Conservation (phyloP, 2,113 vertebrate genomes). For the Microcebus ravelobensis region DNA sequence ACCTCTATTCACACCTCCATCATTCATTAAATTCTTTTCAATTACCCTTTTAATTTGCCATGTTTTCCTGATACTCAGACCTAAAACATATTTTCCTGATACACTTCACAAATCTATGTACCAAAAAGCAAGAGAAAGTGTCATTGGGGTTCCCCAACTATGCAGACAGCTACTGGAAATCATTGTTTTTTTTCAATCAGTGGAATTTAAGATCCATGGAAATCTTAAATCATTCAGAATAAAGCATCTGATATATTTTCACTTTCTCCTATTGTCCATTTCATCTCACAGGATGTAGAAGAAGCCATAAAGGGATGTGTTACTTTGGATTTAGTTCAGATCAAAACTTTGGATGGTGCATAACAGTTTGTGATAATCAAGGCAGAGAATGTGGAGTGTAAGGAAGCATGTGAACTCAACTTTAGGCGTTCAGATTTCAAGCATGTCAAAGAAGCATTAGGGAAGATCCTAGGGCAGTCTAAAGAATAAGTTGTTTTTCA, state of each 20-base stretch:
- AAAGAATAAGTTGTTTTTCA: background rate
- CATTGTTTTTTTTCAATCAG: background rate
- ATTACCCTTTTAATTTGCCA: background rate
- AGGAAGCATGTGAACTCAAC: background rate
- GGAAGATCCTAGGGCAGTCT: background rate
- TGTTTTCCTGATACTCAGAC: background rate
- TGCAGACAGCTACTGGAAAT: background rate
- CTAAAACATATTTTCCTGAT: background rate
- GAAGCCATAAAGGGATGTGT: background rate
- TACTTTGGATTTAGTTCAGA: background rate
- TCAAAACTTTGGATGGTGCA: background rate
- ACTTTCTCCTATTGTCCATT: background rate
- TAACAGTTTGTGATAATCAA: constrained; percentile 12
- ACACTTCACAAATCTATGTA: background rate
- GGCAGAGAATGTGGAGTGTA: background rate
- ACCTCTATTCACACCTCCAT: background rate
- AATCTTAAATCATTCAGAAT: background rate
- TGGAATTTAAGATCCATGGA: too few species aligned
- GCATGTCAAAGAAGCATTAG: background rate
- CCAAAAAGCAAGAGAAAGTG: background rate
- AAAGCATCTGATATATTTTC: background rate
- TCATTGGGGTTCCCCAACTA: background rate
- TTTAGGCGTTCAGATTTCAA: background rate
- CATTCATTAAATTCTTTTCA: background rate
- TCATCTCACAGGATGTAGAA: background rate